Conservation (phyloP, 2,888 invertebrate genomes). For the Meteorus cinctellus region DNA sequence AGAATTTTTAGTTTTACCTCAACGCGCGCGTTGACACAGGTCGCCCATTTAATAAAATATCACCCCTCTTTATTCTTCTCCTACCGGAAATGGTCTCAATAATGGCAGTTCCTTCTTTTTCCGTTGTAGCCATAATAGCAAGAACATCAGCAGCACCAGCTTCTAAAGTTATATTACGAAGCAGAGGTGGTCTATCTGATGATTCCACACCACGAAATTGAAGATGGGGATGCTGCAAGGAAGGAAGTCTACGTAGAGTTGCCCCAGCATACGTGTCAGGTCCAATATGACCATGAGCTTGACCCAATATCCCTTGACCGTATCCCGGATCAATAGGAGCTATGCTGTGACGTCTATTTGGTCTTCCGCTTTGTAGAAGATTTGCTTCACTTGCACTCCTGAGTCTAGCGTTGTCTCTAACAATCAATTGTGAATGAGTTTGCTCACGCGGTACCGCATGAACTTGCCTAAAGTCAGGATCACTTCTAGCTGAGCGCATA, state of each 20-base stretch:
- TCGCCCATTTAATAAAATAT: slow-evolving; percentile 91
- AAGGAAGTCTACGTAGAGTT: slow-evolving; percentile 49
- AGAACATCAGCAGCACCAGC: slow-evolving; percentile 92
- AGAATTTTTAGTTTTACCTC: slow-evolving; percentile 61
- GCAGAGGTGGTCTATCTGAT: slow-evolving; percentile 50
- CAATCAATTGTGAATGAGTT: slow-evolving; percentile 63
- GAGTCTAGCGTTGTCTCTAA: slow-evolving; percentile 62
- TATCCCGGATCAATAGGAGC: slow-evolving; percentile 70
- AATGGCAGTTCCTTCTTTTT: slow-evolving; percentile 89
- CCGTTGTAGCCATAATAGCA: slow-evolving; percentile 92
- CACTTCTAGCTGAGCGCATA: slow-evolving; percentile 85
- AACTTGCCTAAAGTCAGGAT: slow-evolving; percentile 83
- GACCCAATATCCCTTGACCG: slow-evolving; percentile 50
- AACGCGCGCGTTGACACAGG: slow-evolving; percentile 83
- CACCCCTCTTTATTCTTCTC: slow-evolving; percentile 80
- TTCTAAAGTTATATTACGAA: slow-evolving; percentile 83
- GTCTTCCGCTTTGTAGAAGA: slow-evolving; percentile 75
- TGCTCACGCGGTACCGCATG: slow-evolving; percentile 63
- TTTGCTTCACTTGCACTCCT: slow-evolving; percentile 90
- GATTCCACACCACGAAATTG: slow-evolving; percentile 68
- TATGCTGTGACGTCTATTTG: slow-evolving; percentile 69
- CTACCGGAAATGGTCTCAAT: slow-evolving; percentile 89
- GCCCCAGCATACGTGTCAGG: slow-evolving; percentile 55
- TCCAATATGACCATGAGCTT: slow-evolving; percentile 55
- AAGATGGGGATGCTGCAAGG: slow-evolving; percentile 67